phyloP scores from a whole-genome alignment of 30 jellyfish, hydroid and myxozoan species.

The Aurelia coerulea region DNA sequence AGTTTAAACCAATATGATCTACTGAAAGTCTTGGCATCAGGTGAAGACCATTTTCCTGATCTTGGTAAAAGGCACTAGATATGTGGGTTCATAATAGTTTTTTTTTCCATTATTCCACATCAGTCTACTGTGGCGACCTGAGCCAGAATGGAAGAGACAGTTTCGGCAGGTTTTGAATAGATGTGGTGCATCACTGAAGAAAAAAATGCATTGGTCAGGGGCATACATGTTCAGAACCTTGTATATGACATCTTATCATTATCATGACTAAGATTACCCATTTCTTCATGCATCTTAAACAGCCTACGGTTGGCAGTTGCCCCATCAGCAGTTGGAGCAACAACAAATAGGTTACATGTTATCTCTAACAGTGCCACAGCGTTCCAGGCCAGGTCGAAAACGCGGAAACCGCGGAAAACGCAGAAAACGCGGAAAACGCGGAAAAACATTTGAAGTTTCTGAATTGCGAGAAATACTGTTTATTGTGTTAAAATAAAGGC shows the following conservation, averaged over 20 bases:
- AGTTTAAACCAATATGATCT: constrained; percentile 18
- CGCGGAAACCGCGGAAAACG: too few relatives aligned
- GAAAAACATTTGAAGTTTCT: too few relatives aligned
- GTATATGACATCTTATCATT: neutral
- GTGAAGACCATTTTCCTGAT: constrained; percentile 5
- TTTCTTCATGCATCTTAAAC: constrained; percentile 21
- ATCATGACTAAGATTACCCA: neutral
- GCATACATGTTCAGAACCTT: constrained; percentile 18
- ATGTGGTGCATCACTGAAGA: constrained; percentile 74
- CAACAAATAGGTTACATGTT: constrained; percentile 26
- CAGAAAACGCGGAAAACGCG: too few relatives aligned
- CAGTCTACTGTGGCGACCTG: neutral
- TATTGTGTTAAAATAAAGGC: too few relatives aligned
- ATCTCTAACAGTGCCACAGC: constrained; percentile 46
- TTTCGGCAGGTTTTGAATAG: constrained; percentile 34
- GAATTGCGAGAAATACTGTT: too few relatives aligned
- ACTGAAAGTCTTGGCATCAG: constrained; percentile 44
- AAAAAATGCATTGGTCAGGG: constrained; percentile 25
- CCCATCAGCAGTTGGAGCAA: constrained; percentile 78
- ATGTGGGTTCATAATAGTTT: constrained; percentile 3
- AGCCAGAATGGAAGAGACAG: constrained; percentile 43
- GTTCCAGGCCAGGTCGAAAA: too few relatives aligned
- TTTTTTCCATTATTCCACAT: constrained; percentile 38
- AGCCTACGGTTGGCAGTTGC: constrained; percentile 57
- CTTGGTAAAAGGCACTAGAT: neutral